These are phyloP conservation scores for Myotis planiceps DNA, from an alignment of 2,797 vertebrate genomes.

Conservation along the genomic window DNA sequence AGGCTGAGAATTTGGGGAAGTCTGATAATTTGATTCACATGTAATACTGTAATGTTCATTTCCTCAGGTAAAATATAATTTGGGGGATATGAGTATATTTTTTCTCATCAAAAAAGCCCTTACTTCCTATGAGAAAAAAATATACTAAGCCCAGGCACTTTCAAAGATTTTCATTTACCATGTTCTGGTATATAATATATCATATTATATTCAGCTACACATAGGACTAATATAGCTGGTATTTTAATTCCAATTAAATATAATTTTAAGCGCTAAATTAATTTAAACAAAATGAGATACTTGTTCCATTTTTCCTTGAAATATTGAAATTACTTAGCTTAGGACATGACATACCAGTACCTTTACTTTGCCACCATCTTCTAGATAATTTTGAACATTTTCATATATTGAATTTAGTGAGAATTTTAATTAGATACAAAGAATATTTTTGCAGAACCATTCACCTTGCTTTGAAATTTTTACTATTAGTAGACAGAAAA, in stretches of 20 bases:
- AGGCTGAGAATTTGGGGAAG: neutral
- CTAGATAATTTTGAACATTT: neutral
- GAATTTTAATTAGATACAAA: neutral
- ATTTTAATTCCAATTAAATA: constrained; percentile 55
- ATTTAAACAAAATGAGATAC: constrained; percentile 1
- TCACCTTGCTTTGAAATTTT: neutral
- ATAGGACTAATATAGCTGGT: neutral
- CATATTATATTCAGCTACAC: neutral
- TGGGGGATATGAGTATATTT: neutral
- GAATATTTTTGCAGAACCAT: neutral
- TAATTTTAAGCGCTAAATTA: constrained; percentile 27
- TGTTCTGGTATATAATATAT: neutral
- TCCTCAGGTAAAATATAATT: constrained; percentile 21
- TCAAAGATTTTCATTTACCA: neutral
- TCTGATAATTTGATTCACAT: neutral
- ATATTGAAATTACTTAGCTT: neutral
- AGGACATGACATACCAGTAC: neutral
- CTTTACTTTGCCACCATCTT: neutral
- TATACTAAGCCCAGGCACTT: neutral
- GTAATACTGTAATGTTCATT: constrained; percentile 10
- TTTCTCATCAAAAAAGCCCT: neutral
- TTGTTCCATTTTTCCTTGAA: neutral
- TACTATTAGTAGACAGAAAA: neutral
- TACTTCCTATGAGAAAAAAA: neutral
- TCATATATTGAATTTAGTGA: neutral